These are phyloP conservation scores for Epinotia brunnichana DNA, from an alignment of 2,888 invertebrate genomes.

Conservation along the genomic window DNA sequence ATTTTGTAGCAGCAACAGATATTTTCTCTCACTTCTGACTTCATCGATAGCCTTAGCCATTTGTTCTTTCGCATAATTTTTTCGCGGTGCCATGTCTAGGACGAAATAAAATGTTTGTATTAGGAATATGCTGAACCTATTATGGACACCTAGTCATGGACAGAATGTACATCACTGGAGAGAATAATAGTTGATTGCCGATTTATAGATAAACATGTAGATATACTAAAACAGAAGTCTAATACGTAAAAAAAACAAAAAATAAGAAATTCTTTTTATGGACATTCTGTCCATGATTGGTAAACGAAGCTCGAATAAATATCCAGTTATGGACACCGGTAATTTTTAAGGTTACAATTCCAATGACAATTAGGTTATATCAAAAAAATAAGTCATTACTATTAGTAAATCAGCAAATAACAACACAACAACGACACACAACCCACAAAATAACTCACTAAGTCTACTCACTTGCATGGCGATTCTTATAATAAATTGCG, in stretches of 20 bases:
- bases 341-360: conserved; percentile 15
- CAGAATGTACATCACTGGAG: conserved; percentile 16
- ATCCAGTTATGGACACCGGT: conserved; percentile 22
- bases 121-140: conserved; percentile 22
- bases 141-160: conserved; percentile 29
- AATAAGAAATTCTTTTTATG: conserved; percentile 22
- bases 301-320: conserved; percentile 5
- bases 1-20: no score
- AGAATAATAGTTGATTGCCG: background rate
- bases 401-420: conserved; percentile 18
- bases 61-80: conserved; percentile 19
- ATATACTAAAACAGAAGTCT: conserved; percentile 22
- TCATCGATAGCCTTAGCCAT: conserved; percentile 19
- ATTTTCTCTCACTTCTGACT: background rate
- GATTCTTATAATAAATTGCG: conserved; percentile 16
- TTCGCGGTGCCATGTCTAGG: conserved; percentile 23
- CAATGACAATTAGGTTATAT: conserved; percentile 13
- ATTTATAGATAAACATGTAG: conserved; percentile 20
- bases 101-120: conserved; percentile 19
- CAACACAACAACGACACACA: conserved; percentile 16
- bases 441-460: conserved; percentile 6
- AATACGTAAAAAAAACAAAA: conserved; percentile 20
- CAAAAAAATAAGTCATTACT: conserved; percentile 8
- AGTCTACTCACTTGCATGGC: conserved; percentile 12
- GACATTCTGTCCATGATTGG: conserved; percentile 26